Evolutionary conservation across 2,888 invertebrate species (phyloP), one percentile per base, ranked within the genome.

Genomic region (Drosophila gaucha): DNA sequence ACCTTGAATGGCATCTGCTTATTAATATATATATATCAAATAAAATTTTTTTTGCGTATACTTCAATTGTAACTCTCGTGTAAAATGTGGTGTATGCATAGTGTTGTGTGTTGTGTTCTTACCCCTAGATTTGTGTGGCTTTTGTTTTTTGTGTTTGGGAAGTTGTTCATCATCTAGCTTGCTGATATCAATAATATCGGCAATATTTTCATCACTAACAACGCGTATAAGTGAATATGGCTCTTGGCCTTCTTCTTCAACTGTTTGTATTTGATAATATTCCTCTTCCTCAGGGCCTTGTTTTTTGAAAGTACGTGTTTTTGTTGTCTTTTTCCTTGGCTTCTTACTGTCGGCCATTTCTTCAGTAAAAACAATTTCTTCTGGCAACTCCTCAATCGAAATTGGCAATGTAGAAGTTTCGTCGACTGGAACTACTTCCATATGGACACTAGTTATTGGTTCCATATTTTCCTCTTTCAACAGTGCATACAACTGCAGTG

Each of bases 301-400:
- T 44, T 93, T 93, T 74, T 92, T 93, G 39, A 93, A 93, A 6
- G 92, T 90, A 31, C 92, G 90, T 20, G 92, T 93, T 74, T 91
- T 92, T 1, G 91, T 91, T 6, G 89, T 89, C 71, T 90, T 91
- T 43, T 89, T 89, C 64, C 79, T 89, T 33, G 89, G 90, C 71
- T 88, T 89, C 68, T 91, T 86, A 79, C 90, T 78, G 67, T 91
- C 28, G 1, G 90, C 86, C 12, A 90, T 65, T 54, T 90, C 88
- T 79, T 92, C 90, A 9, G 88, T 83, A 26, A 86, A 76, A 30
- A 87, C 39, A 51, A 86, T 89, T 77, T 91, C 90, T 73, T 91
- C 91, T 0, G 91, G 91, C 36, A 89, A 60, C 54, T 91, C 91
- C 59, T 90, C 90, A 64, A 90, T 88, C 26, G 89, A 78, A 69